Evolutionary conservation across 2,113 vertebrate genomes (phyloP), one percentile per base, ranked within the genome.

Genomic region (Callipepla californica): DNA sequence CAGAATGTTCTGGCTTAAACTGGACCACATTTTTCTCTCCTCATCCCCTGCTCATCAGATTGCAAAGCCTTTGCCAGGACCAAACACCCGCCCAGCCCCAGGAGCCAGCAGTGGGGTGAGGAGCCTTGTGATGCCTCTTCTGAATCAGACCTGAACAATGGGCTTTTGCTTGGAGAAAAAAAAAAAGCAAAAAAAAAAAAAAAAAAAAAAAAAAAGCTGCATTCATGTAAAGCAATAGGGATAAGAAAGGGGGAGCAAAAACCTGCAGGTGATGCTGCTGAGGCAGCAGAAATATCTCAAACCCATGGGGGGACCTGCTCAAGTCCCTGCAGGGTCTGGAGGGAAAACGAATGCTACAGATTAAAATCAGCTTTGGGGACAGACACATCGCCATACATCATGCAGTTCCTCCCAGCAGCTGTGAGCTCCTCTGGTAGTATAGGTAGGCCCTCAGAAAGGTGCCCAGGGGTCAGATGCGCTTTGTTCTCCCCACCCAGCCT

Each of bases 401-500:
- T 30, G 50, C 40, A 40, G 40, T 47, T 86, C 68, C 69, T 51
- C 26, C 26, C 38, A 38, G 32, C 0, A 1, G 51, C 70, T 48
- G 22, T 26, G 53, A 53, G 53, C 1, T 32, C 62, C 77, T 59
- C 58, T 50, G 25, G 38, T 28, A 51, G 13, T 30, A 73, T 19
- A 93, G 81, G 76, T 83, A 77, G 63, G 77, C 20, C 13, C 85
- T 83, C 3, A 1, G 59, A 53, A 93, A 77, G 80, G 85, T 1
- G 0, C 53, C 30, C 12, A 18, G 55, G 51, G 55, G 59, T 87
- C 0, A 0, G 28, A 67, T 65, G 5, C 0, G 1, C 93, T 95
- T 95, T 94, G 92, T 94, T 95, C 79, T 90, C 72, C 68, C 80
- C 42, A 34, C 67, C 70, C 90, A 83, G 75, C 32, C 79, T 67